Evolutionary conservation across 1,140 invertebrate species (phyloP).

Genomic region (Hyphantria cunea): DNA sequence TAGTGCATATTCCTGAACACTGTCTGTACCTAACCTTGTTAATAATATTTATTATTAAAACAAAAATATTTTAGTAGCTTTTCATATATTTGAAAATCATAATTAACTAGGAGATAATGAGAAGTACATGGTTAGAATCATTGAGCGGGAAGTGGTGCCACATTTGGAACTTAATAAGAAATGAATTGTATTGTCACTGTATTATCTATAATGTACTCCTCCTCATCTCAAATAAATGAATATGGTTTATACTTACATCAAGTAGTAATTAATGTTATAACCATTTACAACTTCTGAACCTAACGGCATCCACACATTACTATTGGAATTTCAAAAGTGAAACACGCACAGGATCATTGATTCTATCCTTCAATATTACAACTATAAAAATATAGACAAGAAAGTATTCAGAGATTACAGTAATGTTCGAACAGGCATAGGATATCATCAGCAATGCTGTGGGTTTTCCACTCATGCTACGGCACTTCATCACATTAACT

Average conservation of each 20-base stretch:
- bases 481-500: slow-evolving; percentile 60
- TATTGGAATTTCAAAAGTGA: slow-evolving; percentile 70
- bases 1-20: slow-evolving; percentile 43
- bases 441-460: slow-evolving; percentile 45
- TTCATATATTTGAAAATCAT: slow-evolving; percentile 38
- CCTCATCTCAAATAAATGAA: slow-evolving; percentile 35
- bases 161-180: slow-evolving; percentile 16
- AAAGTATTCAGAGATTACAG: slow-evolving; percentile 33
- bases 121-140: slow-evolving; percentile 25
- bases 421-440: slow-evolving; percentile 30
- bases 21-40: slow-evolving; percentile 57
- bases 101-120: slow-evolving; percentile 31
- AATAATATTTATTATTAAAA: slow-evolving; percentile 36
- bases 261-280: slow-evolving; percentile 34
- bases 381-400: slow-evolving; percentile 55
- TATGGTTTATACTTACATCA: slow-evolving; percentile 28
- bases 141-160: slow-evolving; percentile 17
- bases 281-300: slow-evolving; percentile 56
- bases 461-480: slow-evolving; percentile 59
- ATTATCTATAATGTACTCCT: slow-evolving; percentile 28
- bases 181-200: slow-evolving; percentile 30
- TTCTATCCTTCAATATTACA: slow-evolving; percentile 53
- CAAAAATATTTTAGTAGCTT: slow-evolving; percentile 32
- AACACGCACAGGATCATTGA: slow-evolving; percentile 65
- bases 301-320: slow-evolving; percentile 65